phyloP scores from a whole-genome alignment of 2,113 vertebrate species.

The Bolborhynchus lineola region DNA sequence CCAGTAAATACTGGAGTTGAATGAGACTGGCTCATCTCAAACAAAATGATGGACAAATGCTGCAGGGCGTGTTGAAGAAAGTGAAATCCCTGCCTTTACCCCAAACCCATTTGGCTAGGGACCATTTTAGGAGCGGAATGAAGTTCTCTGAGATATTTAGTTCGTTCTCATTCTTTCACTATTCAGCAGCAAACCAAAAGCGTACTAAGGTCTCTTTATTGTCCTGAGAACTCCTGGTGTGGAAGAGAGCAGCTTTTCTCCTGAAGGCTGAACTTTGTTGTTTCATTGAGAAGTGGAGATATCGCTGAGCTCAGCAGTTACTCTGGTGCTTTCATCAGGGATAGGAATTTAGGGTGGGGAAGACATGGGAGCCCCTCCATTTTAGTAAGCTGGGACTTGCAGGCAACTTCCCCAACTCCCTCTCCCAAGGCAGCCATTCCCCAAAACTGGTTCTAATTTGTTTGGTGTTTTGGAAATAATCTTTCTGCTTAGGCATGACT shows the following conservation, averaged over 20 bases:
- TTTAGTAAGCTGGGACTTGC: not conserved
- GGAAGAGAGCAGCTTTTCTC: not conserved
- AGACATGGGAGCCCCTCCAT: not conserved
- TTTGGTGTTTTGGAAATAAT: not conserved
- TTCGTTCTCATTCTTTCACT: not conserved
- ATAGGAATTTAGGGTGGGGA: not conserved
- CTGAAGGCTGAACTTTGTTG: not conserved
- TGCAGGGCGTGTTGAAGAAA: conserved; percentile 16
- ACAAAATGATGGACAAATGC: conserved; percentile 46
- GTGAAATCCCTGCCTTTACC: not conserved
- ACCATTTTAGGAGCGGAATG: not conserved
- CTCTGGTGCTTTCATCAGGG: not conserved
- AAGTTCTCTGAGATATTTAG: not conserved
- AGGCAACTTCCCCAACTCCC: not conserved
- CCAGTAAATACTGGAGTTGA: conserved; percentile 17
- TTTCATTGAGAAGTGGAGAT: not conserved
- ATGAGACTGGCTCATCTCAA: not conserved
- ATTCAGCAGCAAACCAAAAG: not conserved
- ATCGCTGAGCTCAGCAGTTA: not conserved
- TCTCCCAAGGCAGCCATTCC: not conserved
- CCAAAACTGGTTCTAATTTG: not conserved
- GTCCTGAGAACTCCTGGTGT: not conserved
- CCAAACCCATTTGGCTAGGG: not conserved
- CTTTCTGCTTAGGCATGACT: not conserved
- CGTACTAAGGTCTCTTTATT: not conserved